These are phyloP conservation scores for Myrmecophaga tridactyla DNA, from an alignment of 2,113 vertebrate species.

Conservation along the genomic window DNA sequence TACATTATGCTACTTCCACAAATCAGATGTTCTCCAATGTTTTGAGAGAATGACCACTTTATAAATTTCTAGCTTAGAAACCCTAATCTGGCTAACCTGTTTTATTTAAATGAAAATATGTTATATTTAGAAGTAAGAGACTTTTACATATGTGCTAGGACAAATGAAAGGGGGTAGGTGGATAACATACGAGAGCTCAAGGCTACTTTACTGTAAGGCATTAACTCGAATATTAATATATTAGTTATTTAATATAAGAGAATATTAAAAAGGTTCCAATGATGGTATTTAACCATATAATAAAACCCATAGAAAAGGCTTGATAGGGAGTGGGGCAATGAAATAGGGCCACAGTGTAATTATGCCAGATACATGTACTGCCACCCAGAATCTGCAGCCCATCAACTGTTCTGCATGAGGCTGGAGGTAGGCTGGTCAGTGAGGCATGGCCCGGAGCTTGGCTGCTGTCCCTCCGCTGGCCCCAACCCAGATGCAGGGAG, in stretches of 20 bases:
- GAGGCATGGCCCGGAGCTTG: rapidly evolving
- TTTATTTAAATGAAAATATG: background rate
- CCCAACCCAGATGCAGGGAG: too few species aligned
- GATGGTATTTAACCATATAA: constrained; percentile 21
- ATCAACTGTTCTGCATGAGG: background rate
- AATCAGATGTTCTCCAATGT: background rate
- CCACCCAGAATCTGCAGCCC: background rate
- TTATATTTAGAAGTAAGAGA: background rate
- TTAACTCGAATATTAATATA: background rate
- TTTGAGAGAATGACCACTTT: constrained; percentile 11
- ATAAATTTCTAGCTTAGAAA: constrained; percentile 24
- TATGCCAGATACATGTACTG: rapidly evolving
- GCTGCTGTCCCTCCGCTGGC: background rate
- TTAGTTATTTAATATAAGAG: constrained; percentile 48
- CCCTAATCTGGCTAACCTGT: background rate
- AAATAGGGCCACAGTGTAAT: background rate
- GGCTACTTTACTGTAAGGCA: background rate
- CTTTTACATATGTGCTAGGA: background rate
- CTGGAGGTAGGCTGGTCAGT: background rate
- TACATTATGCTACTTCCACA: background rate
- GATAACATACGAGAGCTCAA: background rate
- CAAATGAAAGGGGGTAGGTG: background rate
- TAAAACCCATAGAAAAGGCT: background rate
- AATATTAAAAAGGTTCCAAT: constrained; percentile 17
- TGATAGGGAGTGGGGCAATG: background rate